Conservation (phyloP, 2,888 invertebrate genomes). For the Idaea straminata region DNA sequence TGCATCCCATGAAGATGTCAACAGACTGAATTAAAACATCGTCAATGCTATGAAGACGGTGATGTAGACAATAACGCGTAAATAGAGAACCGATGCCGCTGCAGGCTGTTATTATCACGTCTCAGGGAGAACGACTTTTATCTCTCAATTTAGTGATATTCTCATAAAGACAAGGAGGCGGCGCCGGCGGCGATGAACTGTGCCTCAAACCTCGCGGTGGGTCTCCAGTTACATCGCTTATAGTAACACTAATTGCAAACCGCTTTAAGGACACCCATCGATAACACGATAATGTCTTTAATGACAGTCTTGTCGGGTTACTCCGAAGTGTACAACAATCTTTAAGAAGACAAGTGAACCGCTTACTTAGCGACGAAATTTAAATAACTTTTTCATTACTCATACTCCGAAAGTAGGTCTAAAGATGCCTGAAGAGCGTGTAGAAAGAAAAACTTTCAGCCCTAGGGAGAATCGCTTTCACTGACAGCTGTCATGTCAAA, state of each 20-base stretch:
- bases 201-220: slow-evolving; percentile 51
- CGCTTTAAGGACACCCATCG: slow-evolving; percentile 69
- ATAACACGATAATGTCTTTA: slow-evolving; percentile 72
- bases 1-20: slow-evolving; percentile 3
- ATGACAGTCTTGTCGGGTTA: slow-evolving; percentile 47
- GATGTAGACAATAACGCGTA: slow-evolving; percentile 41
- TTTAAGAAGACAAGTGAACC: not conserved
- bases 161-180: slow-evolving; percentile 59
- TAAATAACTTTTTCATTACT: slow-evolving; percentile 50
- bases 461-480: too few species aligned
- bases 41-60: not conserved
- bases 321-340: not conserved
- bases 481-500: too few species aligned
- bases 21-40: slow-evolving; percentile 2
- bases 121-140: slow-evolving; percentile 62
- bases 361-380: slow-evolving; percentile 36
- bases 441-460: too few species aligned
- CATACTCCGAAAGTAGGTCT: too few species aligned
- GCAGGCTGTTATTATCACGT: slow-evolving; percentile 63
- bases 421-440: too few species aligned
- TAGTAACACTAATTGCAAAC: slow-evolving; percentile 66
- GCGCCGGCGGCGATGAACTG: slow-evolving; percentile 41
- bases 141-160: slow-evolving; percentile 75
- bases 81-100: slow-evolving; percentile 56
- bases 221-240: slow-evolving; percentile 50